A percentile compares a stretch with the other conserved stretches of the same genome.
phyloP scores from a whole-genome alignment of 2,797 vertebrate genomes.

The Eurystomus glaucurus region DNA sequence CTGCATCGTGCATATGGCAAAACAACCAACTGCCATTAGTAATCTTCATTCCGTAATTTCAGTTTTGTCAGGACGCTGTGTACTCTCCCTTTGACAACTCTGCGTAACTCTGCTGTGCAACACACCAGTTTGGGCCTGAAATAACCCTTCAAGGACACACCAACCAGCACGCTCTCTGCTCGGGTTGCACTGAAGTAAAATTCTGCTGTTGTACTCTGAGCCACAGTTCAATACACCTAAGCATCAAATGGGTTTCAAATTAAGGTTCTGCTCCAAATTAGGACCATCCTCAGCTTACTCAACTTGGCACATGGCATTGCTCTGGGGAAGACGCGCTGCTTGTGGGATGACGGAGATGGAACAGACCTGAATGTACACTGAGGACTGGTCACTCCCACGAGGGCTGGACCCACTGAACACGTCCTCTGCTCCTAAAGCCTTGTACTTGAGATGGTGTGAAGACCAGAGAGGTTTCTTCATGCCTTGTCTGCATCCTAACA shows the following conservation, averaged over 20 bases:
- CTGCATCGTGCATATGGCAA: neutral
- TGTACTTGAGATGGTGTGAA: neutral
- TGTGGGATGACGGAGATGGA: fast-evolving
- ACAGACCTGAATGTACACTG: fast-evolving
- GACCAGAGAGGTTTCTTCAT: neutral
- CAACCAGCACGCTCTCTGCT: neutral
- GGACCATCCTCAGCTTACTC: neutral
- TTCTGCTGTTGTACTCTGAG: neutral
- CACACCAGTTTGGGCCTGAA: neutral
- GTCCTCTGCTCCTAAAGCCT: neutral
- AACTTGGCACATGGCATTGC: fast-evolving
- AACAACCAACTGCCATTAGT: neutral
- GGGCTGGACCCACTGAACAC: neutral
- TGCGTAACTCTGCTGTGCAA: neutral
- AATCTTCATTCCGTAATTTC: neutral
- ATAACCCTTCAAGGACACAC: neutral
- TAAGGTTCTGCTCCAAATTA: too few species aligned
- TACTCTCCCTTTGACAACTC: neutral
- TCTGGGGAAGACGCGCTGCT: fast-evolving
- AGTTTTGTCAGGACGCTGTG: neutral
- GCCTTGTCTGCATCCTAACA: fast-evolving
- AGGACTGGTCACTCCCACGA: neutral
- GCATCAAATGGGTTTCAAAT: neutral
- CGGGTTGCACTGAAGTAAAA: neutral
- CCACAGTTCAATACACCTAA: neutral